A percentile compares a stretch with the other conserved stretches of the same genome.
phyloP scores from a whole-genome alignment of 1,140 invertebrate genomes.

The Scaptomyza montana region DNA sequence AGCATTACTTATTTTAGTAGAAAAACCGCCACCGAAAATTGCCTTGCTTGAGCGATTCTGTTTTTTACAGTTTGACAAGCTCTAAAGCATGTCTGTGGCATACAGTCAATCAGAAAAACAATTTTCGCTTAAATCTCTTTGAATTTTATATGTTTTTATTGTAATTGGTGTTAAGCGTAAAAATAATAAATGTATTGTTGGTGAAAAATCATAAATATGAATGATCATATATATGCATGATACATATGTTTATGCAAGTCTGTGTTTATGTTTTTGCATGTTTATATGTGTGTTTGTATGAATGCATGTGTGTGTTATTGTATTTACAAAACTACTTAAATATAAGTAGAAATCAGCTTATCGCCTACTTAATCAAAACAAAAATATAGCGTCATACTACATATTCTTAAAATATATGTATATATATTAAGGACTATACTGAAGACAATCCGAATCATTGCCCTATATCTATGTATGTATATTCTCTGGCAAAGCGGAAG shows the following conservation, averaged over 20 bases:
- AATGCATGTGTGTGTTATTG: slow-evolving; percentile 8
- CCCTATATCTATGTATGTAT: slow-evolving; percentile 10
- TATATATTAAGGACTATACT: slow-evolving; percentile 54
- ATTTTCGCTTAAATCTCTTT: slow-evolving; percentile 62
- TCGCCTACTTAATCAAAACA: slow-evolving; percentile 59
- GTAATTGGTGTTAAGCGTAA: slow-evolving; percentile 71
- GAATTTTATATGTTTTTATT: slow-evolving; percentile 62
- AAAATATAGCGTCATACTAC: slow-evolving; percentile 71
- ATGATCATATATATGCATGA: slow-evolving; percentile 27
- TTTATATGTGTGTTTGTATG: slow-evolving; percentile 21
- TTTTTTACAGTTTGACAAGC: background rate
- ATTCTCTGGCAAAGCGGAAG: slow-evolving; percentile 37
- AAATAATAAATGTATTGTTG: slow-evolving; percentile 59
- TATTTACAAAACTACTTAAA: slow-evolving; percentile 57
- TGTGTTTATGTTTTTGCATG: slow-evolving; percentile 45
- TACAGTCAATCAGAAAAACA: background rate
- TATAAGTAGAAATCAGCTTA: slow-evolving; percentile 66
- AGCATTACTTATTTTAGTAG: too few relatives aligned
- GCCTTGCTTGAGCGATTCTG: too few relatives aligned
- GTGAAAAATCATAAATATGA: slow-evolving; percentile 17
- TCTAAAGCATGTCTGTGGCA: background rate
- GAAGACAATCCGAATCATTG: slow-evolving; percentile 58
- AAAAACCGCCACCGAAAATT: too few relatives aligned
- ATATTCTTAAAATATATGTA: slow-evolving; percentile 39
- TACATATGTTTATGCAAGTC: slow-evolving; percentile 6